Percentiles rank a stretch among this genome's conserved stretches.
Evolutionary conservation across 2,113 vertebrate genomes (phyloP).

Genomic region (Oenanthe melanoleuca): DNA sequence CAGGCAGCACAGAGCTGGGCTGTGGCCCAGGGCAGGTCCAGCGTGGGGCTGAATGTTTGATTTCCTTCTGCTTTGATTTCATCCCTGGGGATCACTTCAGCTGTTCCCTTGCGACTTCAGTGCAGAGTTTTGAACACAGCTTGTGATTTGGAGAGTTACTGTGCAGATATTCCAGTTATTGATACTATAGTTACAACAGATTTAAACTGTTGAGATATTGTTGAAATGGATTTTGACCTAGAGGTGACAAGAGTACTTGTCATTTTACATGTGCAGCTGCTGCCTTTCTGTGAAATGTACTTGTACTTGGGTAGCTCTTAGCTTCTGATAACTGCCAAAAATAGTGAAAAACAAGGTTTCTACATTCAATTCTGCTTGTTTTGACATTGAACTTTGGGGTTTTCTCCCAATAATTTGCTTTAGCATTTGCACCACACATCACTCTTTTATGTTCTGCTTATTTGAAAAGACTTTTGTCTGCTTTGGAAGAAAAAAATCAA

Average conservation of each 20-base stretch:
- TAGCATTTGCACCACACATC: background rate
- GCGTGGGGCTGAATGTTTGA: background rate
- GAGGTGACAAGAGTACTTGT: slow-evolving; percentile 38
- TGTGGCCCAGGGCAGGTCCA: background rate
- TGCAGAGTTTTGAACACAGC: background rate
- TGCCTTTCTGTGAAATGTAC: background rate
- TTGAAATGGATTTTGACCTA: slow-evolving; percentile 62
- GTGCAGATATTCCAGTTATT: background rate
- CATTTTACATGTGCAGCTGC: slow-evolving; percentile 46
- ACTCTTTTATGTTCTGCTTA: background rate
- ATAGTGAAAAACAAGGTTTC: background rate
- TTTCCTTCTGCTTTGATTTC: background rate
- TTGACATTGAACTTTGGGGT: background rate
- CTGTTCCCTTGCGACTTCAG: background rate
- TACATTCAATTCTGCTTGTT: background rate
- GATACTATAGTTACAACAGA: slow-evolving; percentile 16
- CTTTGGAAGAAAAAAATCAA: background rate
- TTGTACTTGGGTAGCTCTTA: background rate
- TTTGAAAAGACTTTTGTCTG: background rate
- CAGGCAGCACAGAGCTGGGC: background rate
- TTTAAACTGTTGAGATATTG: slow-evolving; percentile 42
- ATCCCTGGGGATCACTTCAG: background rate
- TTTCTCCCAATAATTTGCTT: background rate
- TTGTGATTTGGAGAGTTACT: background rate
- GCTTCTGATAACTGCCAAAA: background rate